phyloP scores from a whole-genome alignment of 2,888 invertebrate genomes.

The Molorchus minor region DNA sequence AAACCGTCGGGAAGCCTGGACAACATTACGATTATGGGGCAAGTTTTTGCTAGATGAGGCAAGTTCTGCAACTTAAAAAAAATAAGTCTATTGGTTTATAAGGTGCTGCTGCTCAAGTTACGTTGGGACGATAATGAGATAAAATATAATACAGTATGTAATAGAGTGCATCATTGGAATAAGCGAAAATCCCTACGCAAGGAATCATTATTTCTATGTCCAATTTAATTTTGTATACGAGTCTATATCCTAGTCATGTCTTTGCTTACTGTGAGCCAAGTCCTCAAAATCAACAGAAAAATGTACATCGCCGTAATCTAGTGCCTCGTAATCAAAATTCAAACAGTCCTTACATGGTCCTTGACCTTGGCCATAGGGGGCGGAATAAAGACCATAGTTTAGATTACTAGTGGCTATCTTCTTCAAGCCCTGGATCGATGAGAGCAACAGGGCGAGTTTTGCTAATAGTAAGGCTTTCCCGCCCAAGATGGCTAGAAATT shows the following conservation, averaged over 20 bases:
- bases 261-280: conserved; percentile 7
- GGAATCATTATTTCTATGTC: too few relatives aligned
- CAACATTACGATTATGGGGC: too few relatives aligned
- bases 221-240: too few relatives aligned
- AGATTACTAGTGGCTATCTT: conserved; percentile 79
- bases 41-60: too few relatives aligned
- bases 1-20: too few relatives aligned
- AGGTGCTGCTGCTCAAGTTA: too few relatives aligned
- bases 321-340: background rate
- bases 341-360: conserved; percentile 47
- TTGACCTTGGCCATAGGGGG: conserved; percentile 51
- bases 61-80: too few relatives aligned
- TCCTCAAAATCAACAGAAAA: conserved; percentile 37
- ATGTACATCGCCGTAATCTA: conserved; percentile 17
- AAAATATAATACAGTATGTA: too few relatives aligned
- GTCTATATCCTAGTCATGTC: background rate
- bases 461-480: conserved; percentile 83
- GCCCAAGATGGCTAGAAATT: conserved; percentile 82
- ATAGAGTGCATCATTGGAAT: too few relatives aligned
- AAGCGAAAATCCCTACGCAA: too few relatives aligned
- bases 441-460: conserved; percentile 82
- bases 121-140: too few relatives aligned
- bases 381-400: conserved; percentile 79
- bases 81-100: too few relatives aligned
- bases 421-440: conserved; percentile 82